phyloP scores from a whole-genome alignment of 2,888 invertebrate species.

The Auanema sp. region DNA sequence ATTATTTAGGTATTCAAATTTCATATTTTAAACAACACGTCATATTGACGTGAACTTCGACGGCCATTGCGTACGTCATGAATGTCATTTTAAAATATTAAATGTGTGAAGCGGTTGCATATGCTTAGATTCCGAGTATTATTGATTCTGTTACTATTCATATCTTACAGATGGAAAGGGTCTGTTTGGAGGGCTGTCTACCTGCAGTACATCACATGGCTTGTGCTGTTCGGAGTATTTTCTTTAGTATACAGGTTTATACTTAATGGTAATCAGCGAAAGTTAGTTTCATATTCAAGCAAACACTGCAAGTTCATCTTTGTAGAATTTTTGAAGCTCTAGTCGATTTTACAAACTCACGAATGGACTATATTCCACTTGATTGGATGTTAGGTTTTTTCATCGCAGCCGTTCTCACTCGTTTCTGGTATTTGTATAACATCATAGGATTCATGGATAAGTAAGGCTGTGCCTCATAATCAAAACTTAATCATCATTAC shows the following conservation, averaged over 20 bases:
- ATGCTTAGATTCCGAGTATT: too few species aligned
- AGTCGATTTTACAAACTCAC: conserved; percentile 33
- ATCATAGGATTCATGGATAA: conserved; percentile 53
- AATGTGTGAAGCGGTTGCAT: not conserved
- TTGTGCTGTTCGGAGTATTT: conserved; percentile 38
- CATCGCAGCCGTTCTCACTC: conserved; percentile 48
- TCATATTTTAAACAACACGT: too few species aligned
- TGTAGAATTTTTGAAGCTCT: conserved; percentile 29
- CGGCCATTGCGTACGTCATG: too few species aligned
- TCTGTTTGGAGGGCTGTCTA: conserved; percentile 57
- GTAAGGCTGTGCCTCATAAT: conserved; percentile 19
- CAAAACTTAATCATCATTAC: conserved; percentile 7
- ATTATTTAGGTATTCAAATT: not conserved
- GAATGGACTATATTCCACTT: conserved; percentile 41
- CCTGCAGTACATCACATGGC: conserved; percentile 52
- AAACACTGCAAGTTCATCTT: not conserved
- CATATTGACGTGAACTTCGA: too few species aligned
- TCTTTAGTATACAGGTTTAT: conserved; percentile 44
- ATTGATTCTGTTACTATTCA: not conserved
- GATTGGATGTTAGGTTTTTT: conserved; percentile 54
- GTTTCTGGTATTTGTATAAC: conserved; percentile 44
- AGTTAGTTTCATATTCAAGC: conserved; percentile 10
- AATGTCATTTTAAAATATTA: not conserved
- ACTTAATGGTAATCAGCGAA: conserved; percentile 27
- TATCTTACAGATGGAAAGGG: conserved; percentile 45